phyloP scores from a whole-genome alignment of 1,140 invertebrate genomes.

The Trypoxylus dichotomus region DNA sequence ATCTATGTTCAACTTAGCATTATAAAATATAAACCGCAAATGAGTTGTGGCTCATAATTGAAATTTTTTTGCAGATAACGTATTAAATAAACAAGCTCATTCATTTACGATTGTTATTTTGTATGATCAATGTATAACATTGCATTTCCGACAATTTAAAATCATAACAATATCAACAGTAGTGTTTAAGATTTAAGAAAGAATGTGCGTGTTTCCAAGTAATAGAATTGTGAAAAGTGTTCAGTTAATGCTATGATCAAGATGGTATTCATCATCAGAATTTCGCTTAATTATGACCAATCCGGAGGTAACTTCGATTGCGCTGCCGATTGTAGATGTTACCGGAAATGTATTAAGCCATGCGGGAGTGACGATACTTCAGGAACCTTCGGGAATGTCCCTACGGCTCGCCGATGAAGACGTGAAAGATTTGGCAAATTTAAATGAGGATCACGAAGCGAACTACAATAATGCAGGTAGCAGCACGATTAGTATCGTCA shows the following conservation, averaged over 20 bases:
- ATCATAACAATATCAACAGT: neutral
- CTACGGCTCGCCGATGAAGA: neutral
- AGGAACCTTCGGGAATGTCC: neutral
- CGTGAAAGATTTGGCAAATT: neutral
- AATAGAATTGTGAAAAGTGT: neutral
- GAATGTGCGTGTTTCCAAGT: neutral
- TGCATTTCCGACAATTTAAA: neutral
- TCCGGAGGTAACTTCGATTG: neutral
- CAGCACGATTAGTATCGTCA: constrained; percentile 33
- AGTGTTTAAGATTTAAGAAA: neutral
- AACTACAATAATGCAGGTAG: neutral
- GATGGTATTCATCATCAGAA: neutral
- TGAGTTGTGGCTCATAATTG: no score
- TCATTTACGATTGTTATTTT: neutral
- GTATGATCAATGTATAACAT: neutral
- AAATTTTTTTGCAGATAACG: neutral
- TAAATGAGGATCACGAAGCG: neutral
- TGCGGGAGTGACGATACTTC: neutral
- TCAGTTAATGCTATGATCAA: neutral
- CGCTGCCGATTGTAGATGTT: neutral
- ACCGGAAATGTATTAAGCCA: neutral
- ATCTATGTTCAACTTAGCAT: no score
- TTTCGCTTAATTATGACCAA: neutral
- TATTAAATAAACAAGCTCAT: neutral
- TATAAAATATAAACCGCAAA: no score